Conservation (phyloP, 2,888 invertebrate species). For the Ceriagrion tenellum region DNA sequence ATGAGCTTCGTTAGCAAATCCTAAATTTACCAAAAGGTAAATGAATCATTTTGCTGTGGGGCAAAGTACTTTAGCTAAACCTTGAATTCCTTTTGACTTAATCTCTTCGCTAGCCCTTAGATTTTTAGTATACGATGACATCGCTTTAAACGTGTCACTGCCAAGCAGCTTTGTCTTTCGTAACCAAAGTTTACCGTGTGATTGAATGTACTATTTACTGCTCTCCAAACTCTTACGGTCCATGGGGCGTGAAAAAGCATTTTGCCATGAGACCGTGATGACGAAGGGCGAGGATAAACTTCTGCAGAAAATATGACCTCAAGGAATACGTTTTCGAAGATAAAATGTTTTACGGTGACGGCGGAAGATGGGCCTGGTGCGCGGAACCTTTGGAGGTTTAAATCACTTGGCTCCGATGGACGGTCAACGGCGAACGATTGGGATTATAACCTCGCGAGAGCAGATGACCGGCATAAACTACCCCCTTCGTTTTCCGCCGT, state of each 20-base stretch:
- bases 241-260: background rate
- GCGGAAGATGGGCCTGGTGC: background rate
- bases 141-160: too few relatives aligned
- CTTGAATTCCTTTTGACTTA: too few relatives aligned
- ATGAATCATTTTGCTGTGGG: too few relatives aligned
- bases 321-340: background rate
- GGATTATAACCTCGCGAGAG: background rate
- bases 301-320: background rate
- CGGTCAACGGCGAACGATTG: background rate
- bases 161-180: background rate
- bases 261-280: background rate
- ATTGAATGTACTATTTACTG: background rate
- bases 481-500: background rate
- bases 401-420: background rate
- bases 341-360: background rate
- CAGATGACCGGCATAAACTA: background rate
- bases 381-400: background rate
- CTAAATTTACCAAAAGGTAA: too few relatives aligned
- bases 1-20: too few relatives aligned
- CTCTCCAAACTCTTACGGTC: background rate
- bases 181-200: background rate
- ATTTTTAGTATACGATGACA: too few relatives aligned
- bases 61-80: too few relatives aligned
- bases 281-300: background rate
- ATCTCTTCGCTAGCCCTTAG: too few relatives aligned